Conservation (phyloP, 1,140 invertebrate genomes). For the Drosophila tropicalis region DNA sequence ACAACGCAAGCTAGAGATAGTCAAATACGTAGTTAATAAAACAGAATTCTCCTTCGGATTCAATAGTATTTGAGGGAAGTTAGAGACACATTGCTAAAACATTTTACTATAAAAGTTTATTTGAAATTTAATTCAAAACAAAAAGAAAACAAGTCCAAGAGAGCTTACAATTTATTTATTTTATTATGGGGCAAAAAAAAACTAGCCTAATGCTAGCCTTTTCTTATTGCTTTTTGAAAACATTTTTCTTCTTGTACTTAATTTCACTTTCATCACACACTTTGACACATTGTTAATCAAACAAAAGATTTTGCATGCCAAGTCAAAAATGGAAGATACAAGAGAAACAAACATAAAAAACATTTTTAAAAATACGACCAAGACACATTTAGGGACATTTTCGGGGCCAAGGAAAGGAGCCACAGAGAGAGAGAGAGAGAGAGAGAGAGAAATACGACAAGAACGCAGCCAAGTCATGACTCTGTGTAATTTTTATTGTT, state of each 20-base stretch:
- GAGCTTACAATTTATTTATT: no score
- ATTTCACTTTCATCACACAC: slow-evolving; percentile 61
- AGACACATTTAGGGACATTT: neutral
- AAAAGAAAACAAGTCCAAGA: no score
- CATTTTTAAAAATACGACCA: slow-evolving; percentile 1
- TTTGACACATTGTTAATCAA: slow-evolving; percentile 82
- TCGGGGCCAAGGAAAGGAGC: slow-evolving; percentile 26
- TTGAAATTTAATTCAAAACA: no score
- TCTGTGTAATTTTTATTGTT: slow-evolving; percentile 76
- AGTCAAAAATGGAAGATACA: slow-evolving; percentile 45
- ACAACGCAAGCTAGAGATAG: no score
- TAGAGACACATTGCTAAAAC: no score
- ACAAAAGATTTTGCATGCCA: slow-evolving; percentile 82
- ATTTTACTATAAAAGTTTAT: no score
- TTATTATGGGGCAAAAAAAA: no score
- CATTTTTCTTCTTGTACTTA: slow-evolving; percentile 41
- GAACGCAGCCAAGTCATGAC: slow-evolving; percentile 17
- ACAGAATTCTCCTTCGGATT: no score
- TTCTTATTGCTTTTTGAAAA: slow-evolving; percentile 41
- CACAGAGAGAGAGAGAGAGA: neutral
- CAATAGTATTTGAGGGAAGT: no score
- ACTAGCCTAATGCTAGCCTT: neutral
- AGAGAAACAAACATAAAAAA: neutral
- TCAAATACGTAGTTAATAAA: no score
- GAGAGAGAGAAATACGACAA: slow-evolving; percentile 9